Percentiles rank a stretch among this genome's conserved stretches.
Evolutionary conservation across 1,140 invertebrate species (phyloP).

Genomic region (Drepana arcuata): DNA sequence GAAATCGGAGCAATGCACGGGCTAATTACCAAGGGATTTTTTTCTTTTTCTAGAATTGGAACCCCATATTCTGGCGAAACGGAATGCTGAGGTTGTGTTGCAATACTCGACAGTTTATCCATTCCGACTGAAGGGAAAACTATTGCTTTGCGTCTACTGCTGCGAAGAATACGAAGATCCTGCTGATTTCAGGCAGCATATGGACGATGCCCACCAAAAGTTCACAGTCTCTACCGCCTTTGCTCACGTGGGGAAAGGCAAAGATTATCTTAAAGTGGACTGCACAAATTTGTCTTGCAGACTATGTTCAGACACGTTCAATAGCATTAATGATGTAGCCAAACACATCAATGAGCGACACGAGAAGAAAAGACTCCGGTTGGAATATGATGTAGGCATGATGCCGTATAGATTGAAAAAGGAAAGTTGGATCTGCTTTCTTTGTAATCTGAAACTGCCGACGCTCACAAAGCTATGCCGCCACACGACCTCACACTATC

Average conservation of each 20-base stretch:
- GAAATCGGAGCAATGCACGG: no score
- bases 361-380: slow-evolving; percentile 26
- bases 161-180: slow-evolving; percentile 15
- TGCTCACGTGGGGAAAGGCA: slow-evolving; percentile 13
- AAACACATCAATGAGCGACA: slow-evolving; percentile 16
- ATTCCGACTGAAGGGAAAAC: neutral
- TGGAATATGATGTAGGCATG: slow-evolving; percentile 29
- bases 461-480: neutral
- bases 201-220: slow-evolving; percentile 14
- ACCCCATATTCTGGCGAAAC: neutral
- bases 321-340: slow-evolving; percentile 14
- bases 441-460: neutral
- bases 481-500: neutral
- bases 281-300: slow-evolving; percentile 17
- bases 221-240: slow-evolving; percentile 23
- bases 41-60: neutral
- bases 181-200: slow-evolving; percentile 15
- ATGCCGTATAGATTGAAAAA: slow-evolving; percentile 42
- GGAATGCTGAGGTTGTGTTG: neutral
- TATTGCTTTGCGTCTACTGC: neutral
- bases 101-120: neutral
- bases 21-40: no score
- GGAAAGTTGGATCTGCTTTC: slow-evolving; percentile 24
- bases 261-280: slow-evolving; percentile 27
- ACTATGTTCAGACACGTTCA: slow-evolving; percentile 14